Evolutionary conservation across 2,888 invertebrate genomes (phyloP).

Genomic region (Ischnus inquisitorius): DNA sequence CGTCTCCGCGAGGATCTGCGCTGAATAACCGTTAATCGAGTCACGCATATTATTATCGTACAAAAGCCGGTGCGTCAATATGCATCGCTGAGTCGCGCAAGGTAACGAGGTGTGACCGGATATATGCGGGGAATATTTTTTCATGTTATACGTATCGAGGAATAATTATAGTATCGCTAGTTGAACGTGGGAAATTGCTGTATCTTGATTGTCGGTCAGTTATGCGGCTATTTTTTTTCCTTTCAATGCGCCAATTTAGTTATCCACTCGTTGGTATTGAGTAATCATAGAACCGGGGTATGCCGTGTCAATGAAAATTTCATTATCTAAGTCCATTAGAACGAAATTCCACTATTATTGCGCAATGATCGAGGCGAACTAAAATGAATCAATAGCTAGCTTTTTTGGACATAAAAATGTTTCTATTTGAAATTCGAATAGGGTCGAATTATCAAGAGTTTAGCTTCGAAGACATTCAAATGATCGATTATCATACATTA

Average conservation of each 20-base stretch:
- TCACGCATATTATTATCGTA: slow-evolving; percentile 67
- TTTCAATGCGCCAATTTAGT: slow-evolving; percentile 13
- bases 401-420: background rate
- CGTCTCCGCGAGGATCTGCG: slow-evolving; percentile 24
- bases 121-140: slow-evolving; percentile 62
- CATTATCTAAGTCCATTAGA: background rate
- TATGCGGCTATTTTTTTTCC: slow-evolving; percentile 23
- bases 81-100: slow-evolving; percentile 33
- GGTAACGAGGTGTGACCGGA: slow-evolving; percentile 72
- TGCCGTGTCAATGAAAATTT: background rate
- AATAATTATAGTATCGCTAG: slow-evolving; percentile 56
- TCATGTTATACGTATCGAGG: slow-evolving; percentile 57
- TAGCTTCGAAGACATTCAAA: too few species aligned
- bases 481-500: too few species aligned
- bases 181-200: slow-evolving; percentile 68
- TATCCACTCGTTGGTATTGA: background rate
- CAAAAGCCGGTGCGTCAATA: slow-evolving; percentile 37
- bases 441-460: too few species aligned
- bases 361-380: background rate
- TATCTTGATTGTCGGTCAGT: slow-evolving; percentile 53
- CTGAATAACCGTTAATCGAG: slow-evolving; percentile 68
- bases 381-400: background rate
- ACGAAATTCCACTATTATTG: background rate
- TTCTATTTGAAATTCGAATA: background rate
- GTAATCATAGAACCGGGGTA: background rate